Conservation (phyloP, 2,888 invertebrate genomes). For the Chorisops tibialis region DNA sequence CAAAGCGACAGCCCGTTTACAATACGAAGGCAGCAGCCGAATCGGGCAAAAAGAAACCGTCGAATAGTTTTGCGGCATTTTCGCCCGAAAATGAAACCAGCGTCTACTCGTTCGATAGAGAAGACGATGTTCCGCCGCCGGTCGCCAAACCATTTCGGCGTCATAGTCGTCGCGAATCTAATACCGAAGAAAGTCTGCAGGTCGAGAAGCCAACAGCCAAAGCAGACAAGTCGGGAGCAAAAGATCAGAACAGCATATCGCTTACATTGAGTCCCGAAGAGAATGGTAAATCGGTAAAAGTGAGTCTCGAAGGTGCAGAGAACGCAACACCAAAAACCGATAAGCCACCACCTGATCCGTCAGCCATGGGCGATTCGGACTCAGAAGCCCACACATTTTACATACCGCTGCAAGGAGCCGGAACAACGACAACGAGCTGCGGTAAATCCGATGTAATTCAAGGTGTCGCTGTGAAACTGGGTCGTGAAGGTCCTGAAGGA, state of each 20-base stretch:
- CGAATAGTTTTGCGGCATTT: slow-evolving; percentile 54
- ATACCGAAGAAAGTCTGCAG: slow-evolving; percentile 36
- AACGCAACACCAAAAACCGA: slow-evolving; percentile 34
- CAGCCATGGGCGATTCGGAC: slow-evolving; percentile 54
- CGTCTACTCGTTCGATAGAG: slow-evolving; percentile 69
- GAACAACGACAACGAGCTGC: slow-evolving; percentile 42
- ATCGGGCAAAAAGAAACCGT: slow-evolving; percentile 39
- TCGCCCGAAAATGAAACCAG: slow-evolving; percentile 68
- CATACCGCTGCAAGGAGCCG: slow-evolving; percentile 59
- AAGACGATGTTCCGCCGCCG: slow-evolving; percentile 54
- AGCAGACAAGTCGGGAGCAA: slow-evolving; percentile 41
- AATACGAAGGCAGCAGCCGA: slow-evolving; percentile 56
- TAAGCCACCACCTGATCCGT: slow-evolving; percentile 8
- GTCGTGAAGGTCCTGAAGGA: slow-evolving; percentile 61
- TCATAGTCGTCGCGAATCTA: slow-evolving; percentile 53
- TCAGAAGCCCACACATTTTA: slow-evolving; percentile 61
- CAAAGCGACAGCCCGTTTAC: slow-evolving; percentile 55
- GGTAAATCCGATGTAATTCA: slow-evolving; percentile 54
- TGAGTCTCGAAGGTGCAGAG: slow-evolving; percentile 54
- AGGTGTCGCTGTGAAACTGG: slow-evolving; percentile 63
- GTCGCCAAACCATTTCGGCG: slow-evolving; percentile 59
- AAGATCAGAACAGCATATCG: slow-evolving; percentile 41
- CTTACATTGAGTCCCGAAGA: slow-evolving; percentile 51
- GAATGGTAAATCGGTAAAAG: slow-evolving; percentile 55
- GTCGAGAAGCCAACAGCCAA: slow-evolving; percentile 38